phyloP scores from a whole-genome alignment of 37 sponge, comb jelly and placozoan genomes.

The Haliclona indistincta region DNA sequence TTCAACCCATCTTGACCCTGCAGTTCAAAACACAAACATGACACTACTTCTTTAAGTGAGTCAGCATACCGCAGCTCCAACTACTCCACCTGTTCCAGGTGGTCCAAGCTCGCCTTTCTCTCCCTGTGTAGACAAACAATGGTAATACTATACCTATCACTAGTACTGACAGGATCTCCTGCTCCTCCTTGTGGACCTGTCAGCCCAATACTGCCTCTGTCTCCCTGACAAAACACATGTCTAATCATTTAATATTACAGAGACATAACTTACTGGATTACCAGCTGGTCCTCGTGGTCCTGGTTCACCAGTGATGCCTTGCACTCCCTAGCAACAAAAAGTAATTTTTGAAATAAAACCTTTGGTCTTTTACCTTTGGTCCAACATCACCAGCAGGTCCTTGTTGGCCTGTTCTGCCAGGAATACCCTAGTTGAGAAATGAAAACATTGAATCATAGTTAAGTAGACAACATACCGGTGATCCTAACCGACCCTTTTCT shows the following conservation, averaged over 20 bases:
- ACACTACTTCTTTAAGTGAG: too few relatives aligned
- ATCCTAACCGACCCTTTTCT: conserved; percentile 1
- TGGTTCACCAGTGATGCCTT: not conserved
- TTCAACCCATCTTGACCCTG: not conserved
- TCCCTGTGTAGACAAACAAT: not conserved
- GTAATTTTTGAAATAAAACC: not conserved
- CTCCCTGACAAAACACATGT: too few relatives aligned
- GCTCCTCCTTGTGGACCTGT: conserved; percentile 29
- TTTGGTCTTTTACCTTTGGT: conserved; percentile 13
- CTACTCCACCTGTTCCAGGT: too few relatives aligned
- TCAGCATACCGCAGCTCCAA: too few relatives aligned
- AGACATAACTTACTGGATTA: not conserved
- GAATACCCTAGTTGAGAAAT: conserved; percentile 19
- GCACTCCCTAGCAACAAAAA: not conserved
- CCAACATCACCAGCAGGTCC: conserved; percentile 30
- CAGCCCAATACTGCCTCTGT: conserved; percentile 21
- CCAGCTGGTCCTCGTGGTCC: not conserved
- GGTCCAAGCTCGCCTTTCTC: too few relatives aligned
- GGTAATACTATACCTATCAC: not conserved
- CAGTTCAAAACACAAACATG: too few relatives aligned
- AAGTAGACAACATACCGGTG: not conserved
- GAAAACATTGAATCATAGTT: not conserved
- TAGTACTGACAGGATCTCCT: conserved; percentile 27
- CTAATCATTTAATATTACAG: not conserved
- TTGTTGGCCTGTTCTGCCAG: conserved; percentile 32